Conservation (phyloP, 2,888 invertebrate genomes). For the Rhorus exstirpatorius region DNA sequence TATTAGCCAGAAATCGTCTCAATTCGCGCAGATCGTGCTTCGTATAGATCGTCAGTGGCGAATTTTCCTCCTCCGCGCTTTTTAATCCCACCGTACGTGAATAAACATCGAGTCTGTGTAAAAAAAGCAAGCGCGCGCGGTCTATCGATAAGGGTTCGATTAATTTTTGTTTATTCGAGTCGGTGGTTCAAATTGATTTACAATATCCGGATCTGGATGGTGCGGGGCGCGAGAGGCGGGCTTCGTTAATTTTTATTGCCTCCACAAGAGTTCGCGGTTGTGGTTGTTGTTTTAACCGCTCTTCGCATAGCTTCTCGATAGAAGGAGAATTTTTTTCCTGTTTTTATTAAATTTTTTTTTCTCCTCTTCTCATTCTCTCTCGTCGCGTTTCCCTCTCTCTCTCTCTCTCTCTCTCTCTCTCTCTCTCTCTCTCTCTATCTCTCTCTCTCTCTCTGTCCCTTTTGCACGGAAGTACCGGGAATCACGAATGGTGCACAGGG, state of each 20-base stretch:
- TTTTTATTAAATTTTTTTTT: slow-evolving; percentile 25
- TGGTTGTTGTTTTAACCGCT: slow-evolving; percentile 58
- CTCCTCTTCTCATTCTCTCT: slow-evolving; percentile 42
- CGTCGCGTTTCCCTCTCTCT: background rate
- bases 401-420: background rate
- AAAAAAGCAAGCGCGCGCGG: slow-evolving; percentile 8
- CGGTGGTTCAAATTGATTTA: slow-evolving; percentile 72
- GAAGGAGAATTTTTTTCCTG: slow-evolving; percentile 48
- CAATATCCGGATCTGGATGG: slow-evolving; percentile 62
- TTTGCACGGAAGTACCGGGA: slow-evolving; percentile 49
- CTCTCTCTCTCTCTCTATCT: slow-evolving; percentile 4
- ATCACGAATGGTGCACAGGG: slow-evolving; percentile 64
- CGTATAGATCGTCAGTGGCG: slow-evolving; percentile 23
- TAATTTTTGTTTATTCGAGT: slow-evolving; percentile 70
- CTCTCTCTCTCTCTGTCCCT: background rate
- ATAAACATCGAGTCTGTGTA: slow-evolving; percentile 9
- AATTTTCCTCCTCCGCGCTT: slow-evolving; percentile 28
- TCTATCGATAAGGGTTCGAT: slow-evolving; percentile 67
- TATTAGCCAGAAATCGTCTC: too few relatives aligned
- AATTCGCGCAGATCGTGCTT: background rate
- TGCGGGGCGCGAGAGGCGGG: slow-evolving; percentile 7
- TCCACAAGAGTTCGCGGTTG: slow-evolving; percentile 53
- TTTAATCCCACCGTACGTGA: slow-evolving; percentile 48
- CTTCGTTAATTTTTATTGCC: slow-evolving; percentile 70
- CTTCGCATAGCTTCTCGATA: slow-evolving; percentile 31